Evolutionary conservation across 2,888 invertebrate species (phyloP).

Genomic region (Amphipyra tragopoginis): DNA sequence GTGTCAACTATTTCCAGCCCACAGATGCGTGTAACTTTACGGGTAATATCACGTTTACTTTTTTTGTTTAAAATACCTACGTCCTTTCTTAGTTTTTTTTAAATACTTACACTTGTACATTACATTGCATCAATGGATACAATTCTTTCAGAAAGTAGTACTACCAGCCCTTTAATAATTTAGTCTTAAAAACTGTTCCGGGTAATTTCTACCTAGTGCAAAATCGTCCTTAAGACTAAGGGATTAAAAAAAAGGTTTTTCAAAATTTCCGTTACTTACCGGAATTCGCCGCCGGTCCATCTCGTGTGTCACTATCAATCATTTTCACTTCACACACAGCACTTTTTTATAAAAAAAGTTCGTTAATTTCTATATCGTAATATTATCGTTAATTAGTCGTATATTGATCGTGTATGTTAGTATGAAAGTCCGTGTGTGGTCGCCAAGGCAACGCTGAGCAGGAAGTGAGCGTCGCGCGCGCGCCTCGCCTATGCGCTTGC

Average conservation of each 20-base stretch:
- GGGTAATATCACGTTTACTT: too few species aligned
- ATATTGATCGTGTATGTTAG: conserved; percentile 9
- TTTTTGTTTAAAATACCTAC: too few species aligned
- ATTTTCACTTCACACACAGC: conserved; percentile 62
- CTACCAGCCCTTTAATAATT: too few species aligned
- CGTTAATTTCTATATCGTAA: conserved; percentile 19
- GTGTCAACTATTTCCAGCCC: too few species aligned
- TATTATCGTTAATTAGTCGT: conserved; percentile 8
- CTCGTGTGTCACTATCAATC: conserved; percentile 60
- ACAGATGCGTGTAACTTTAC: too few species aligned
- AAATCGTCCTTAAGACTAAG: too few species aligned
- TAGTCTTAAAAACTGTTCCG: too few species aligned
- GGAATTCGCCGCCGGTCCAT: conserved; percentile 61
- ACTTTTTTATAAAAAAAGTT: conserved; percentile 33
- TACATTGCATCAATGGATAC: too few species aligned
- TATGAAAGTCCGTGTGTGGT: conserved; percentile 27
- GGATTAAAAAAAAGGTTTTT: not conserved
- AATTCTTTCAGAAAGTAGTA: too few species aligned
- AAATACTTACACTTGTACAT: too few species aligned
- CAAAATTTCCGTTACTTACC: conserved; percentile 53
- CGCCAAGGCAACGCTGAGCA: conserved; percentile 52
- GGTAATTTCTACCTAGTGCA: too few species aligned
- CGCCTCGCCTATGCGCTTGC: conserved; percentile 50
- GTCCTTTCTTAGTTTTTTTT: too few species aligned
- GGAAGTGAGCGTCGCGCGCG: conserved; percentile 59